Base-by-base conservation (phyloP, 2,888 invertebrate genomes). In the Drosophila longiperda region DNA sequence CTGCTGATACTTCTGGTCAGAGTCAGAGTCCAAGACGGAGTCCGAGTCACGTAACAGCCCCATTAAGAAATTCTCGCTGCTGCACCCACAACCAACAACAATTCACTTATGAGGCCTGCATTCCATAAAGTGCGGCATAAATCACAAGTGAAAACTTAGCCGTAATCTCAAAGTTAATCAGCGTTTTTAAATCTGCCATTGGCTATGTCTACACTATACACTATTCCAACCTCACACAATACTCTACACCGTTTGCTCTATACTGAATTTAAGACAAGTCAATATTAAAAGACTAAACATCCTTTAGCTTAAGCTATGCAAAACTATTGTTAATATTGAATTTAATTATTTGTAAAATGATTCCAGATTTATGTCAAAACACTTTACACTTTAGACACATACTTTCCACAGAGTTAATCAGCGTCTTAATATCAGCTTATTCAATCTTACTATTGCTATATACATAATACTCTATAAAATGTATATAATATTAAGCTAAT, bases 21-120 rank as follows among this genome's bases (percentile, higher is more conserved):
- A 15, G 20, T 45, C 20, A 3, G 20, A 45, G 11, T 20, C 40
- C 0, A 9, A 40, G 38, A 8, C 38, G 17, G 40, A 40, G 45
- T 23, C 45, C 23, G 7, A 23, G 87, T 82, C 89, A 86, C 89
- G 87, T 86, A 86, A 81, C 57, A 64, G 53, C 59, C 62, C 71
- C 89, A 89, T 89, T 86, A 76, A 79, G 68, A 89, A 89, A 87
- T 86, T 84, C 87, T 89, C 60, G 53, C 48, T 36, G 42, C 80
- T 66, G 71, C 77, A 69, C 73, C 74, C 62, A 74, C 75, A 66
- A 55, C 67, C 58, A 65, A 54, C 61, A 61, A 50, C 61, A 61
- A 42, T 54, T 45, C 52, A 66, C 50, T 53, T 52, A 66, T 62
- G 49, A 50, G 53, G 45, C 49, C 38, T 26, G 26, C 38, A 40